Conservation (phyloP, 2,113 vertebrate species). For the Thryonomys swinderianus region DNA sequence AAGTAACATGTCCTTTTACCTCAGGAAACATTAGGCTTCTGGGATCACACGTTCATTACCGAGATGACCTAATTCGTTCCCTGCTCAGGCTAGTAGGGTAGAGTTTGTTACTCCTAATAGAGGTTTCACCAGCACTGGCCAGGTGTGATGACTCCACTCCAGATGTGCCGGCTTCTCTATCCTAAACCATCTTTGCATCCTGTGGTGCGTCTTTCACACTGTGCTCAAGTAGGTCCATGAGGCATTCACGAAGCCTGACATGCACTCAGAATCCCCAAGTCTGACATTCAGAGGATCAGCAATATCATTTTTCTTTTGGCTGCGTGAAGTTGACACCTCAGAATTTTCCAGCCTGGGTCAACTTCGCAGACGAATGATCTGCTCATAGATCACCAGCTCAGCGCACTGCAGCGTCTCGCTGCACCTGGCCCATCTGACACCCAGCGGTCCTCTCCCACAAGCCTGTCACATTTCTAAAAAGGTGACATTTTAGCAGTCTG, state of each 20-base stretch:
- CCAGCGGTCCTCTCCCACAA: neutral
- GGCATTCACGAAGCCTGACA: neutral
- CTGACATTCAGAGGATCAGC: neutral
- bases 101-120: neutral
- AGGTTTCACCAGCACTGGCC: neutral
- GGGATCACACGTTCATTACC: neutral
- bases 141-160: neutral
- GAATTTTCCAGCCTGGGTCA: neutral
- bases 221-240: neutral
- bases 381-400: neutral
- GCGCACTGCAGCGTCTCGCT: neutral
- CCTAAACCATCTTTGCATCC: neutral
- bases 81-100: neutral
- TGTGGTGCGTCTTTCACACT: neutral
- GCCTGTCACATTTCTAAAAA: slow-evolving; percentile 57
- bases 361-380: neutral
- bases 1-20: neutral
- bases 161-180: neutral
- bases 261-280: neutral
- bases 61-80: slow-evolving; percentile 23
- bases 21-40: neutral
- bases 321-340: neutral
- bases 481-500: slow-evolving; percentile 73
- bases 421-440: neutral
- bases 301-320: neutral